Base-by-base conservation (phyloP, 2,888 invertebrate genomes). In the Neocrepidodera transversa region DNA sequence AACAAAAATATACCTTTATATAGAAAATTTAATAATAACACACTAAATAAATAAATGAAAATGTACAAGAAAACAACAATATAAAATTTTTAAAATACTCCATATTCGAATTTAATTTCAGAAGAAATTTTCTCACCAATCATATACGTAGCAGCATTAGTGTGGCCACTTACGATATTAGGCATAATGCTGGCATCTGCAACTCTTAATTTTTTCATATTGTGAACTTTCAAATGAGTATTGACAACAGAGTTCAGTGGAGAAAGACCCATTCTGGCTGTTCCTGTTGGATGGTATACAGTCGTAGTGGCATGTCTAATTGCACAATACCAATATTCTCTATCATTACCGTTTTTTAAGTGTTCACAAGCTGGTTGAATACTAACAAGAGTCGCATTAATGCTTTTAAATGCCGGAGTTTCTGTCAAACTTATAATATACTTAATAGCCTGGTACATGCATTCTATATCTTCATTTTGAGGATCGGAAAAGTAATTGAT, bases 391-490 rank as follows among this genome's bases (percentile, higher is more conserved):
- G 75, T 79, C 0, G 87, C 80, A 0, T 86, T 86, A 16, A 84
- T 82, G 13, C 78, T 79, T 71, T 84, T 83, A 65, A 17, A 13
- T 75, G 55, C 7, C n/a, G n/a, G n/a, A n/a, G n/a, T n/a, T n/a
- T n/a, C n/a, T n/a, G n/a, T n/a, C n/a, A n/a, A n/a, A n/a, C 63
- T 56, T 18, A 68, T 13, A n/a, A 66, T 43, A 20, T 48, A 60
- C 7, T 85, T 79, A 2, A 88, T 82, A 0, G 86, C 85, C n/a
- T 83, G 81, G 92, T 91, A n/a, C n/a, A n/a, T n/a, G n/a, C n/a
- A n/a, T n/a, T n/a, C n/a, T n/a, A n/a, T n/a, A n/a, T n/a, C n/a
- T 10, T 67, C 48, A 8, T 60, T 49, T 6, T 60, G 17, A 7
- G 36, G 14, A 50, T 74, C 72, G 0, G 66, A 61, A 3, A 71